phyloP scores from a whole-genome alignment of 2,888 invertebrate genomes.

The Drosophila tripunctata region DNA sequence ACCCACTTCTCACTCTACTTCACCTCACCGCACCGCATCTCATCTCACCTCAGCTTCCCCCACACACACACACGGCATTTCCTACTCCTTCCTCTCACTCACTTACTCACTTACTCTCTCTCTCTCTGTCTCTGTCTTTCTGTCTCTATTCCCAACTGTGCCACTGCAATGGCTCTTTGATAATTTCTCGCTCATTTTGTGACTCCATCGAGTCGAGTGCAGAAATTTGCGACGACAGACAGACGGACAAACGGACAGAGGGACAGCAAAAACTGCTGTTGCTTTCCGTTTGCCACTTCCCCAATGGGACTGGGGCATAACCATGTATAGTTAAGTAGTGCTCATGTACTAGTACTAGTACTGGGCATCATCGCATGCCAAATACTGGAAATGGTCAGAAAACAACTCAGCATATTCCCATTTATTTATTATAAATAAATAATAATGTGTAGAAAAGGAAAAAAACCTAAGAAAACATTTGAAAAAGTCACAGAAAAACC shows the following conservation, averaged over 20 bases:
- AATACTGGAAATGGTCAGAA: no score
- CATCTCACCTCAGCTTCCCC: not conserved
- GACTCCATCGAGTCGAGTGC: conserved; percentile 64
- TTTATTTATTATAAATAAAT: no score
- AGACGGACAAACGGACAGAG: no score
- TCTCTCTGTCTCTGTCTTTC: not conserved
- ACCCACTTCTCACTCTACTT: no score
- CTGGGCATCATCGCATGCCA: no score
- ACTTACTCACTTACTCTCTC: not conserved
- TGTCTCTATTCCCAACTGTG: not conserved
- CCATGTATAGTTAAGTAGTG: no score
- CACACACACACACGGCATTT: not conserved
- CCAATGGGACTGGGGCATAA: no score
- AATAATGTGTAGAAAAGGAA: no score
- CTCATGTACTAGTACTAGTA: no score
- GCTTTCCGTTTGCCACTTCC: not conserved
- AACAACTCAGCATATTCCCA: no score
- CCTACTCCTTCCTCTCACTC: not conserved
- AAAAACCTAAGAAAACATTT: no score
- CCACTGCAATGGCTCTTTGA: conserved; percentile 43
- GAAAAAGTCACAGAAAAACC: no score
- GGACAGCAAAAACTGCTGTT: conserved; percentile 21
- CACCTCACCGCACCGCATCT: not conserved
- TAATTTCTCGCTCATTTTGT: conserved; percentile 72
- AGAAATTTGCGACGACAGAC: conserved; percentile 42